Evolutionary conservation across 2,113 vertebrate species (phyloP).

Genomic region (Gorsachius goisagi): DNA sequence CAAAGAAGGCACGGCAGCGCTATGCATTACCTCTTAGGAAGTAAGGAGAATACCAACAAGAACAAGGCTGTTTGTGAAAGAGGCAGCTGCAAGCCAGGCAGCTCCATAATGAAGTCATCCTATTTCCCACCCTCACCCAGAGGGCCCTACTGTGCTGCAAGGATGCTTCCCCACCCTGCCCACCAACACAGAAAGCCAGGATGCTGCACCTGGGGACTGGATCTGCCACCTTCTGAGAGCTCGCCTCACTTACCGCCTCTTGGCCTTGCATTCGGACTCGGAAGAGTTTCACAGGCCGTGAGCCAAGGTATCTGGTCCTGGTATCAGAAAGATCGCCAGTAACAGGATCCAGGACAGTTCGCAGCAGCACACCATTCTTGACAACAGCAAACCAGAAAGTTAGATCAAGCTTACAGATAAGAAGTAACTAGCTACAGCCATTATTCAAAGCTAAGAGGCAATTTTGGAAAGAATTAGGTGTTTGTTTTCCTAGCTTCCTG

Average conservation of each 20-base stretch:
- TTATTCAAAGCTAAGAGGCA: background rate
- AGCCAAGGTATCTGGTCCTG: constrained; percentile 93
- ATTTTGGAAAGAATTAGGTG: background rate
- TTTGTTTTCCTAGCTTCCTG: background rate
- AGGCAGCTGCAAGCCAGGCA: background rate
- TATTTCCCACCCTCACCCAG: constrained; percentile 3
- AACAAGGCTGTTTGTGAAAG: background rate
- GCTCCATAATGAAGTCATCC: background rate
- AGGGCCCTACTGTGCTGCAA: background rate
- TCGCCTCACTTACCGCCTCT: constrained; percentile 88
- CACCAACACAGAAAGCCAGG: rapidly evolving
- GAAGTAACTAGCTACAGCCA: background rate
- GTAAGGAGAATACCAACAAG: background rate
- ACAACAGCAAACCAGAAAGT: background rate
- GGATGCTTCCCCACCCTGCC: background rate
- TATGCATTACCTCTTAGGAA: background rate
- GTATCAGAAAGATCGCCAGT: constrained; percentile 96
- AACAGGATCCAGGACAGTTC: constrained; percentile 94
- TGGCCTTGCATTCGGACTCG: constrained; percentile 97
- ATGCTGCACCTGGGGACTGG: background rate
- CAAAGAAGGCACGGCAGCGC: background rate
- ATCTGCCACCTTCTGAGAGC: background rate
- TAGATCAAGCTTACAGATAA: background rate
- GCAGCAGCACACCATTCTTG: constrained; percentile 93
- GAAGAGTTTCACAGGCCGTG: constrained; percentile 95